Evolutionary conservation across 2,797 vertebrate species (phyloP).

Genomic region (Anguilla obscura): DNA sequence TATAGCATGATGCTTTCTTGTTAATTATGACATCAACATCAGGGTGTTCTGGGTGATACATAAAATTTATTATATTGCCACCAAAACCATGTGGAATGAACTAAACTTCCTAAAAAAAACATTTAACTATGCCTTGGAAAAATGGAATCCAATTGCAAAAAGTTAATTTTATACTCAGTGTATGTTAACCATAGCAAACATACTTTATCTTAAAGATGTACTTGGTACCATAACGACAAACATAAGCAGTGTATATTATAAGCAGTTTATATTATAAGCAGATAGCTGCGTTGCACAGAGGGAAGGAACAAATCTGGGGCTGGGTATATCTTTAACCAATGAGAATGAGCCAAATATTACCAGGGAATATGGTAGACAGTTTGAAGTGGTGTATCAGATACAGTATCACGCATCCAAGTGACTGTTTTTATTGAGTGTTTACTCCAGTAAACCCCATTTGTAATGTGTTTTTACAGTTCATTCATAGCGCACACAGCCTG

Average conservation of each 20-base stretch:
- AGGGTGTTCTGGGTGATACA: neutral
- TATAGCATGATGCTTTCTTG: neutral
- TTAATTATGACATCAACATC: neutral
- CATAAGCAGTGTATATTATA: neutral
- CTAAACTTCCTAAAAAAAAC: no score
- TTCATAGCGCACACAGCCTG: neutral
- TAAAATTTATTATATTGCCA: neutral
- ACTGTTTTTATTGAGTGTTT: neutral
- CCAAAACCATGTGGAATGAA: no score
- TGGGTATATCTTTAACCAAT: neutral
- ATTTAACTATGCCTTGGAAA: no score
- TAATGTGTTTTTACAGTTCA: neutral
- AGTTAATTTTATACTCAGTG: no score
- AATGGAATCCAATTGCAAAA: no score
- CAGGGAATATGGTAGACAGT: neutral
- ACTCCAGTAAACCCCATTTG: neutral
- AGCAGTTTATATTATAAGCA: no score
- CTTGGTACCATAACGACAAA: no score
- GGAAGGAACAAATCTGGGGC: no score
- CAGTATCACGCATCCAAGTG: neutral
- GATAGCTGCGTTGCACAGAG: no score
- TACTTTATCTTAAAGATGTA: no score
- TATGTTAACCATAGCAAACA: no score
- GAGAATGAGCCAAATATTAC: neutral
- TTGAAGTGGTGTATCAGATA: neutral